These are phyloP conservation scores for Hypselothyrea guttata DNA, from an alignment of 2,888 invertebrate genomes.

Conservation along the genomic window DNA sequence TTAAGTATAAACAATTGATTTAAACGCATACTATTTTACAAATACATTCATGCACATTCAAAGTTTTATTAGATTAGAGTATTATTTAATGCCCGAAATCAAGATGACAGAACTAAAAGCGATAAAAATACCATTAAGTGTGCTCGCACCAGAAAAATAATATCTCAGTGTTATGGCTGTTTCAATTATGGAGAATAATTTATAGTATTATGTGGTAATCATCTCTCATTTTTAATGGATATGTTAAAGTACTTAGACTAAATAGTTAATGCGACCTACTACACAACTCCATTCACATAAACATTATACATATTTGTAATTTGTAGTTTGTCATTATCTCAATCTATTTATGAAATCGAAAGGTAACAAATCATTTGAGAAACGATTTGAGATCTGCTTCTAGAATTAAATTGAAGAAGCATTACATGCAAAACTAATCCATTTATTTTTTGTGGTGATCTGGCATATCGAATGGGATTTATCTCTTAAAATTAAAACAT, in stretches of 20 bases:
- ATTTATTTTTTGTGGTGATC: too few species aligned
- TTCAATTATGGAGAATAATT: slow-evolving; percentile 9
- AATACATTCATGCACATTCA: slow-evolving; percentile 35
- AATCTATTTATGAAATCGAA: slow-evolving; percentile 11
- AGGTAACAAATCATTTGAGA: slow-evolving; percentile 23
- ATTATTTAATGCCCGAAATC: slow-evolving; percentile 8
- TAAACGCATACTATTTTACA: slow-evolving; percentile 43
- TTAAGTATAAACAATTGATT: slow-evolving; percentile 66
- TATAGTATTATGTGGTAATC: slow-evolving; percentile 11
- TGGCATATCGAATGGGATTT: slow-evolving; percentile 24
- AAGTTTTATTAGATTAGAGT: slow-evolving; percentile 9
- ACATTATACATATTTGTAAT: slow-evolving; percentile 8
- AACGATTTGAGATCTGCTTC: slow-evolving; percentile 19
- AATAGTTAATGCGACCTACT: slow-evolving; percentile 43
- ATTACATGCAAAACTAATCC: slow-evolving; percentile 60
- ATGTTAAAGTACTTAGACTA: slow-evolving; percentile 73
- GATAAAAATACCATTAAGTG: slow-evolving; percentile 3
- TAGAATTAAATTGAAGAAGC: slow-evolving; percentile 49
- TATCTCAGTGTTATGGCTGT: slow-evolving; percentile 72
- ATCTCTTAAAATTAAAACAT: slow-evolving; percentile 54
- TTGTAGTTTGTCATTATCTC: slow-evolving; percentile 15
- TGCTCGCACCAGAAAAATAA: slow-evolving; percentile 21
- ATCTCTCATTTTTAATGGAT: slow-evolving; percentile 48
- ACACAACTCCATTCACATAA: too few species aligned
- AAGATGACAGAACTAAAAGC: slow-evolving; percentile 17